Evolutionary conservation across 2,888 invertebrate species (phyloP).

Genomic region (Operophtera brumata): DNA sequence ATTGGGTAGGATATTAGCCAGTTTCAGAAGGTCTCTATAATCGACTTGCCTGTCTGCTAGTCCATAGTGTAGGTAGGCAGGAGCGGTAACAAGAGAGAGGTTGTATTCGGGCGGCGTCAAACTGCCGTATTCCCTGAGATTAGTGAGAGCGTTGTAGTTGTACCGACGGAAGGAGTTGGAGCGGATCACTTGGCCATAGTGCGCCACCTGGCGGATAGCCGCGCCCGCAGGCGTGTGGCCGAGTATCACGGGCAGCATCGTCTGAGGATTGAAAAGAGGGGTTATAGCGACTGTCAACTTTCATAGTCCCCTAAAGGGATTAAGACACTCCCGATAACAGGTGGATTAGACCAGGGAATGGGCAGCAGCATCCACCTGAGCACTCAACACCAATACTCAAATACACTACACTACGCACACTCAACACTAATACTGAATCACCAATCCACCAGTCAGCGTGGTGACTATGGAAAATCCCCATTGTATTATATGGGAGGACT

Average conservation of each 20-base stretch:
- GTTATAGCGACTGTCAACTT: no score
- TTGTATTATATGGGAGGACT: no score
- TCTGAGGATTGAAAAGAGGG: conserved; percentile 35
- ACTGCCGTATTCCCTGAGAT: conserved; percentile 45
- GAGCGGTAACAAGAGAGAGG: conserved; percentile 40
- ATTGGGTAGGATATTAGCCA: conserved; percentile 41
- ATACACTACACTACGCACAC: no score
- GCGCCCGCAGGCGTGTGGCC: conserved; percentile 56
- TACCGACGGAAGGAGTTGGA: conserved; percentile 48
- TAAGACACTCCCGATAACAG: no score
- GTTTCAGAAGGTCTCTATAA: conserved; percentile 38
- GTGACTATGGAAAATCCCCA: no score
- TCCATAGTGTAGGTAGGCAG: conserved; percentile 49
- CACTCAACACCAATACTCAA: not conserved
- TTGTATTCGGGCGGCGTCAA: conserved; percentile 48
- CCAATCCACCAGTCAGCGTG: no score
- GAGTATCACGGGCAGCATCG: conserved; percentile 50
- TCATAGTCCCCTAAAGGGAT: no score
- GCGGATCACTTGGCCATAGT: conserved; percentile 53
- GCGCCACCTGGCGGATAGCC: conserved; percentile 51
- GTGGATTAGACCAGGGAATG: no score
- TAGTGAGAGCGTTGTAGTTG: conserved; percentile 40
- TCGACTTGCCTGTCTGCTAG: conserved; percentile 39
- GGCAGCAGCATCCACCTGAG: not conserved
- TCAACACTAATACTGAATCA: not conserved